Conservation (phyloP, 1,140 invertebrate species). For the Pseudomyrmex gracilis region DNA sequence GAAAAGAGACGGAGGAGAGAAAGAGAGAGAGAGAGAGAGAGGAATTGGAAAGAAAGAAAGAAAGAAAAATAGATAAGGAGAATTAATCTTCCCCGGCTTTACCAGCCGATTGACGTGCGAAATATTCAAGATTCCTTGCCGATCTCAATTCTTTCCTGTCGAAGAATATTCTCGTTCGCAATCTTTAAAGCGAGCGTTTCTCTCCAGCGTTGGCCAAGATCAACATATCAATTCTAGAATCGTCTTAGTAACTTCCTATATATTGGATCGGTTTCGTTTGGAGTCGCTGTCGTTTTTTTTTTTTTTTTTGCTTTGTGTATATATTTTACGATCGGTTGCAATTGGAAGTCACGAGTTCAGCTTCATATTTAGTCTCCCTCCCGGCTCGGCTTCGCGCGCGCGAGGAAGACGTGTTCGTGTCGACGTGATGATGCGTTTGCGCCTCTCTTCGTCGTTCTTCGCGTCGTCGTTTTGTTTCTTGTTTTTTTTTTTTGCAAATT, state of each 20-base stretch:
- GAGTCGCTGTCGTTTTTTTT: constrained; percentile 33
- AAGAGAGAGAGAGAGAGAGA: neutral
- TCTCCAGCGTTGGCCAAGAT: constrained; percentile 9
- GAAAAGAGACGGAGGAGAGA: neutral
- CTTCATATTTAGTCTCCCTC: constrained; percentile 30
- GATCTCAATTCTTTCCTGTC: neutral
- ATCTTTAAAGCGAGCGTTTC: constrained; percentile 5
- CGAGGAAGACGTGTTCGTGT: constrained; percentile 54
- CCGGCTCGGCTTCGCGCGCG: constrained; percentile 4
- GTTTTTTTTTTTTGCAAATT: neutral
- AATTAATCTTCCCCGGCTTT: constrained; percentile 19
- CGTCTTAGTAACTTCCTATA: neutral
- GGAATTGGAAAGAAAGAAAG: neutral
- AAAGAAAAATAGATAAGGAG: neutral
- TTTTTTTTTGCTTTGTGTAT: no score
- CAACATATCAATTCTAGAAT: neutral
- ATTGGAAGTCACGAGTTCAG: constrained; percentile 39
- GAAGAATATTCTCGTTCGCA: constrained; percentile 1
- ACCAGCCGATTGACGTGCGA: no score
- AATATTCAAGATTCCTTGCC: constrained; percentile 23
- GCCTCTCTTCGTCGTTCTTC: neutral
- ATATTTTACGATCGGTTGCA: neutral
- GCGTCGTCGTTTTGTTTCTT: constrained; percentile 8
- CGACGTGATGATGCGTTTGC: neutral
- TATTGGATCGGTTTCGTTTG: constrained; percentile 39